Conservation (phyloP, 2,113 vertebrate genomes). For the Corythaeola cristata region DNA sequence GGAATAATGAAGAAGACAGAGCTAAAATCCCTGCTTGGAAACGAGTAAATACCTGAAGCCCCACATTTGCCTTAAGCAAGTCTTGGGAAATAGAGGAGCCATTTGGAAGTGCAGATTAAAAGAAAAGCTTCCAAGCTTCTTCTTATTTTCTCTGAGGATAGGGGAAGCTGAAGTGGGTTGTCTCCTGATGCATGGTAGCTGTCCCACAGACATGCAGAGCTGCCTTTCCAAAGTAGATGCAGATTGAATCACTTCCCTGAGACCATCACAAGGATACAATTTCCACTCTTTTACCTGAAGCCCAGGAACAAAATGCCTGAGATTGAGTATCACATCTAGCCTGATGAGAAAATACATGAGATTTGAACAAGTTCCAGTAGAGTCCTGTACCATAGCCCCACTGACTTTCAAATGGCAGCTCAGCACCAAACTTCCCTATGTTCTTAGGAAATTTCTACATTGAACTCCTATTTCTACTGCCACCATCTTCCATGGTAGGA, state of each 20-base stretch:
- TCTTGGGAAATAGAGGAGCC: background rate
- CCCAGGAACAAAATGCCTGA: background rate
- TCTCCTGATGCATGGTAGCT: background rate
- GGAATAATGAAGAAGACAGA: constrained; percentile 31
- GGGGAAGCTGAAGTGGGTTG: background rate
- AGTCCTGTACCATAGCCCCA: background rate
- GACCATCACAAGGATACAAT: background rate
- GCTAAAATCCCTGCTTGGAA: background rate
- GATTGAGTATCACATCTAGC: background rate
- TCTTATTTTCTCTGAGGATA: background rate
- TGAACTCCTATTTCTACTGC: background rate
- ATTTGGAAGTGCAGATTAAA: background rate
- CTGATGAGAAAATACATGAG: background rate
- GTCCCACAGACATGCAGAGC: background rate
- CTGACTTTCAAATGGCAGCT: background rate
- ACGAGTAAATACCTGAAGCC: background rate
- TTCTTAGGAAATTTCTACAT: background rate
- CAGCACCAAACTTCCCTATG: background rate
- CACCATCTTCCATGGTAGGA: background rate
- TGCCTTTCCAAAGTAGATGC: background rate
- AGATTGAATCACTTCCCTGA: background rate
- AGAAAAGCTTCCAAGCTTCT: background rate
- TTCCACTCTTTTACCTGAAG: background rate
- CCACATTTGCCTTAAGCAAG: background rate
- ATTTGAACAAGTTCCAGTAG: background rate